Percentiles rank a stretch among this genome's conserved stretches.
These are phyloP conservation scores for Aphidoletes aphidimyza DNA, from an alignment of 2,888 invertebrate genomes.

Conservation along the genomic window DNA sequence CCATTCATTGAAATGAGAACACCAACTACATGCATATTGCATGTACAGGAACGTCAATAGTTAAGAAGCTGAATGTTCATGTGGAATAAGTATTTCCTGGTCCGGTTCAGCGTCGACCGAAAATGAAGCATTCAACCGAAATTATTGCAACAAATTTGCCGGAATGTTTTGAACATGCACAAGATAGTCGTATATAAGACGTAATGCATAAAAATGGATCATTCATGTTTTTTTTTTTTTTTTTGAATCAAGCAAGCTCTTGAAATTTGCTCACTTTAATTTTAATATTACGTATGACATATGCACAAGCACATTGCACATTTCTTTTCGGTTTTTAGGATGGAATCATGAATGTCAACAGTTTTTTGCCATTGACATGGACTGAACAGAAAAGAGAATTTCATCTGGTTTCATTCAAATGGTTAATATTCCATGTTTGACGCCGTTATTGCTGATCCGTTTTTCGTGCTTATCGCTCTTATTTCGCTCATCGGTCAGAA, in stretches of 20 bases:
- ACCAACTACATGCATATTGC: not conserved
- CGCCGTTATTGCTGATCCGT: not conserved
- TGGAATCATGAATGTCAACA: not conserved
- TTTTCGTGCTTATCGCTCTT: not conserved
- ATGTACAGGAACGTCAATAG: not conserved
- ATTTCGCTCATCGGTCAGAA: constrained; percentile 2
- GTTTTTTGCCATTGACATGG: not conserved
- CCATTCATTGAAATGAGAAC: constrained; percentile 4
- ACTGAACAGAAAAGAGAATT: not conserved
- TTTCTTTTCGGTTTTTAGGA: not conserved
- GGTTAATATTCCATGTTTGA: not conserved
- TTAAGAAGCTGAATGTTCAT: too few species aligned
- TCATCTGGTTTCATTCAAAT: constrained; percentile 25
- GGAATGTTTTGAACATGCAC: not conserved
- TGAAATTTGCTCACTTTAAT: not conserved
- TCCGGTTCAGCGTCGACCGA: not conserved
- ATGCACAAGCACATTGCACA: too few species aligned
- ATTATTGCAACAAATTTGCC: not conserved
- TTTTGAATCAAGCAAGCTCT: not conserved
- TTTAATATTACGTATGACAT: constrained; percentile 21
- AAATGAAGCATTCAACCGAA: not conserved
- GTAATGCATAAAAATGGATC: too few species aligned
- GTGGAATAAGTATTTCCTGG: constrained; percentile 30
- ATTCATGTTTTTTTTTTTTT: not conserved
- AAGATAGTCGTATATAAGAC: too few species aligned